A percentile compares a stretch with the other conserved stretches of the same genome.
phyloP scores from a whole-genome alignment of 2,113 vertebrate species.

The Triplophysa rosa region DNA sequence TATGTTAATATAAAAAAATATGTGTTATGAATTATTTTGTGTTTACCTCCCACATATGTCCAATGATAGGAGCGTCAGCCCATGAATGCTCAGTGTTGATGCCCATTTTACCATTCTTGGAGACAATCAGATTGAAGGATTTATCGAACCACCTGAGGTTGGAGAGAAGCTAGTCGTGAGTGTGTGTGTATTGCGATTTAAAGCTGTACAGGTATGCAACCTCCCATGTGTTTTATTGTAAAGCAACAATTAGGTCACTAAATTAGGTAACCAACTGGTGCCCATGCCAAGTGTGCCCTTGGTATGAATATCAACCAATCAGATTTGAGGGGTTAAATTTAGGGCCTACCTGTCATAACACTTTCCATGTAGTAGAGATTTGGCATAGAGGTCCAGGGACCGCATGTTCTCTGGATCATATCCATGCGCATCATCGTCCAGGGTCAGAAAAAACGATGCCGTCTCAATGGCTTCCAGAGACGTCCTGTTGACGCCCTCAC shows the following conservation, averaged over 20 bases:
- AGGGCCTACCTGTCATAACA: constrained; percentile 84
- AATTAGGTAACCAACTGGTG: too few species aligned
- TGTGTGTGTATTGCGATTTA: background rate
- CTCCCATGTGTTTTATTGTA: too few species aligned
- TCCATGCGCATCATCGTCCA: constrained; percentile 83
- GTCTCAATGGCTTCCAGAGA: constrained; percentile 85
- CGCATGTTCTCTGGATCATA: constrained; percentile 62
- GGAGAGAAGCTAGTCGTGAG: background rate
- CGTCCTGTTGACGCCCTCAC: constrained; percentile 77
- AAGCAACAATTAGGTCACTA: too few species aligned
- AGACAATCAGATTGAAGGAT: constrained; percentile 85
- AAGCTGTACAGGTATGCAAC: constrained; percentile 1
- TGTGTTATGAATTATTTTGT: background rate
- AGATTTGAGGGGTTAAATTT: background rate
- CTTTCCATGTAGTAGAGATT: constrained; percentile 88
- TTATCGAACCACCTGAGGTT: constrained; percentile 90
- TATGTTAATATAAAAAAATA: background rate
- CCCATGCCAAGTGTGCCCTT: too few species aligned
- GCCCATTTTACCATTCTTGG: constrained; percentile 85
- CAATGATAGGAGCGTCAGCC: constrained; percentile 86
- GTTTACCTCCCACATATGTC: constrained; percentile 91
- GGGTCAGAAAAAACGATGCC: constrained; percentile 84
- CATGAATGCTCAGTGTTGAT: constrained; percentile 86
- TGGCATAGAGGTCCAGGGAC: constrained; percentile 85
- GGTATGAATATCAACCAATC: too few species aligned